Base-by-base conservation (phyloP, 1,140 invertebrate genomes). In the Drosophila parabipectinata region DNA sequence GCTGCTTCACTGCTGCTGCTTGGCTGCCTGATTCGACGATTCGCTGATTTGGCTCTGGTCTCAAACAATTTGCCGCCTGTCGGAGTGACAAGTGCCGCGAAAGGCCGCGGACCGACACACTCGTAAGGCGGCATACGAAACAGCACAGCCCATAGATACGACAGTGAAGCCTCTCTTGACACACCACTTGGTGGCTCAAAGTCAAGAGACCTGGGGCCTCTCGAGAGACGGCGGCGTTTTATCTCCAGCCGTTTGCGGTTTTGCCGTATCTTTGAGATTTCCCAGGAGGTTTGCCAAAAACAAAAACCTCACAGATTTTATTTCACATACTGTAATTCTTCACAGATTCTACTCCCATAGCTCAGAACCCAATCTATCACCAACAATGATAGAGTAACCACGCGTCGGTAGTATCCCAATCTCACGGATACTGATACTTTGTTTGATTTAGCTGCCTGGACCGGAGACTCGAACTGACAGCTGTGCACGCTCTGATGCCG, bases 41-140 rank as follows among this genome's bases (percentile, higher is more conserved):
- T 15, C 10, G 18, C 12, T 21, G 48, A 28, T 62, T 44, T 15
- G 28, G 59, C 7, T 14, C 56, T 39, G 15, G 37, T 39, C 64
- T 54, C 55, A 47, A 78, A 52, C 61, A 75, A 76, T 75, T 80
- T 54, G 48, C 34, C 48, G 26, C 50, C 77, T 80, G 79, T 77
- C 79, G 63, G 63, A 54, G 37, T 73, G 79, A 82, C 79, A 81
- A 82, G 73, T 82, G 79, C 71, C 75, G 79, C 54, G 48, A 82
- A 77, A 28, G 26, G 26, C 26, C 26, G 26, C 26, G 26, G 26
- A 28, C 26, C 26, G 26, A 28, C 26, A 28, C 26, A 77, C 59
- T 37, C 34, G 34, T 37, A 12, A 32, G 32, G 34, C 34, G 59
- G 59, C 50, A 63, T 39, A 34, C 24, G 50, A 67, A 79, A 68